Base-by-base conservation (phyloP, 2,797 vertebrate genomes). In the Urophycis tenuis region DNA sequence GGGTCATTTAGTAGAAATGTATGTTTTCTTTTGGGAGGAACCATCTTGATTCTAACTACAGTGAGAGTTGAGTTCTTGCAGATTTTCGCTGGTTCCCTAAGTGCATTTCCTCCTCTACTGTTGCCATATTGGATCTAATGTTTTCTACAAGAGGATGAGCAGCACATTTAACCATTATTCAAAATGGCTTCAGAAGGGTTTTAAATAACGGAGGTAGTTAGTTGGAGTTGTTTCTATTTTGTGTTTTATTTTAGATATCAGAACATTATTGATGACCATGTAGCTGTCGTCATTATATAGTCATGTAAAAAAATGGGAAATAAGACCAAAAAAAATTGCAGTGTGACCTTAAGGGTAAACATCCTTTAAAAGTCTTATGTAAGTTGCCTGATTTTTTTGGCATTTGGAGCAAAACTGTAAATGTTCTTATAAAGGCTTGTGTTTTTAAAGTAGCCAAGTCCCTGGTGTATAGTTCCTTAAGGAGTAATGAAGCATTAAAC, bases 111-210 rank as follows among this genome's bases (percentile, higher is more conserved):
- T 74, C 25, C 64, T 64, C 22, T 31, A 67, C 45, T 77, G 45
- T 67, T 29, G 72, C 64, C 69, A 73, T 74, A 33, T 53, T 39
- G 53, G 36, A 67, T 22, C 31, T 15, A n/a, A 12, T 29, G 32
- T 71, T 33, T 30, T 32, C 25, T 22, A 1, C 29, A 45, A 17
- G 22, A 45, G 32, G 34, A 69, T 79, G 72, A 64, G 53, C 72
- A 70, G 19, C 29, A 60, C 29, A 75, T 45, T 14, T 29, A 71
- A 33, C 25, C 71, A 53, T 74, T 76, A 60, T 36, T 74, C 39
- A 53, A 15, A 29, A 49, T 19, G 35, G 60, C 60, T 79, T n/a
- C 17, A 74, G 22, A 19, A 9, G 41, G 41, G 45, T 35, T 70
- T 75, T 12, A 74, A 8, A 73, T 34, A 80, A 15, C 71, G 15